Base-by-base conservation (phyloP, 2,888 invertebrate genomes). In the Coecobrya sp. region DNA sequence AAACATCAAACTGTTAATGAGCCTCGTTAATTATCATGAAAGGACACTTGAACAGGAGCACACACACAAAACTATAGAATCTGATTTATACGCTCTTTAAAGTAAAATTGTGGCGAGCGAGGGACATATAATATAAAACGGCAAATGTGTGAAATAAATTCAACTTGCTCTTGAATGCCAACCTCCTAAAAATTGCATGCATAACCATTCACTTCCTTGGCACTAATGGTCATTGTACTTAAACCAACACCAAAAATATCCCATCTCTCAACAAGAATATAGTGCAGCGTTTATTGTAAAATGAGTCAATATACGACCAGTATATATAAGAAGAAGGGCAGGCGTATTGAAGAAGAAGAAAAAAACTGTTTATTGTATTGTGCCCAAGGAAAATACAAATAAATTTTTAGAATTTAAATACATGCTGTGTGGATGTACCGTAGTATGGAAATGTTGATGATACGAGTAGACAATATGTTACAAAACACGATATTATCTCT, bases 121-220 rank as follows among this genome's bases (percentile, higher is more conserved):
- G 70, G 36, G 36, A 16, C 70, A 36, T 22, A 62, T 25, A 82
- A 55, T n/a, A 55, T 4, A 13, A n/a, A n/a, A n/a, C n/a, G n/a
- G n/a, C 59, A 82, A 59, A 27, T 81, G 81, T 81, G 36, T 81
- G 55, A 81, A 55, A 81, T 27, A 81, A 49, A 76, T 45, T 49
- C 55, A 25, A 25, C 27, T 79, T 79, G 79, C 25, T 79, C 79
- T 73, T 73, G 70, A 42, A n/a, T 73, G 70, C 25, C 76, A 81
- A 81, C 55, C 55, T 55, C 36, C 11, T 16, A 30, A 30, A 81
- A 59, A 8, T 7, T 13, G 11, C 59, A 81, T 81, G 16, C 73
- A 27, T 70, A 73, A 68, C 86, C 42, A 87, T 87, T 87, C 86
- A 76, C 86, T 87, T 76, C 86, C 88, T 79, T 79, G 88, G 79